Base-by-base conservation (phyloP, 2,797 vertebrate species). In the Sorex maritimensis region DNA sequence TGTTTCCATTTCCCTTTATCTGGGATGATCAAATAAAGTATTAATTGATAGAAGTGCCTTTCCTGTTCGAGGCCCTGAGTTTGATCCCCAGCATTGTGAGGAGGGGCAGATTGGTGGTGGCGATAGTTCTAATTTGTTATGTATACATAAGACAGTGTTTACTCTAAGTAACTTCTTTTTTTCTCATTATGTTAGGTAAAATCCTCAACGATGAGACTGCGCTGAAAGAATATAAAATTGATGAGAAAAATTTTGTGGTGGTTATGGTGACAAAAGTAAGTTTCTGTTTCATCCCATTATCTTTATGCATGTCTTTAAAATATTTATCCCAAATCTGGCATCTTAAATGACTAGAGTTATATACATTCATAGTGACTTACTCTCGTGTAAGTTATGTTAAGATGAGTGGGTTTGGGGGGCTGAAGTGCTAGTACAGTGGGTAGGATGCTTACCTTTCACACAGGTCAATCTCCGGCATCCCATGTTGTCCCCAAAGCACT, bases 181-280 rank as follows among this genome's bases (percentile, higher is more conserved):
- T 11, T 73, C 95, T 85, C 75, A 93, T 96, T 96, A 55, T 58
- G 19, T 67, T 97, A 99, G 99, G 99, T 95, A 99, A 99, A 99
- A 99, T 99, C 95, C 99, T 99, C 95, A 99, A 97, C 92, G 99
- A 99, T 99, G 99, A 99, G 95, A 98, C 98, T 6, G 98, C 98
- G 67, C 98, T 99, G 94, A 99, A 99, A 97, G 99, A 99, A 93
- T 99, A 99, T 97, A 99, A 99, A 98, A 99, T 99, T 81, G 99
- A 99, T 93, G 99, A 99, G 98, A 99, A 99, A 98, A 99, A 99
- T 98, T 99, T 99, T 95, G 99, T 99, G 98, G 99, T 99, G 93
- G 98, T 99, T 97, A 99, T 99, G 99, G 99, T 99, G 97, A 99
- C 99, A 97, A 99, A 99, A 98, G 99, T 99, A 96, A 97, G 98